phyloP scores from a whole-genome alignment of 1,140 invertebrate species.

The Mercenaria mercenaria region DNA sequence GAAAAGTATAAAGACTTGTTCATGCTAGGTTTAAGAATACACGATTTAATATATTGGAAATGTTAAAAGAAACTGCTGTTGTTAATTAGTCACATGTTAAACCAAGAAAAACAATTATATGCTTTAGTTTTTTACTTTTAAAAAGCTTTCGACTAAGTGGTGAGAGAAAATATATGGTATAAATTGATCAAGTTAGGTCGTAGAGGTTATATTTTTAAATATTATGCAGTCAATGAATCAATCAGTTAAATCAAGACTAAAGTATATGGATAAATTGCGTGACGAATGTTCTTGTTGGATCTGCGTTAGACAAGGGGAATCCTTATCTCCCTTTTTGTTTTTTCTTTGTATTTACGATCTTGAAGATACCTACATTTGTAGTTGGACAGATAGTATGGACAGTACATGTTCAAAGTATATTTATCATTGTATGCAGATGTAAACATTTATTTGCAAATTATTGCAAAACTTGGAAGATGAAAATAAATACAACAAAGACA shows the following conservation, averaged over 20 bases:
- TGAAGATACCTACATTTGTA: too few relatives aligned
- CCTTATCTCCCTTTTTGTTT: too few relatives aligned
- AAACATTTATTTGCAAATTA: neutral
- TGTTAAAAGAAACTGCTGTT: constrained; percentile 10
- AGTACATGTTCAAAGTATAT: too few relatives aligned
- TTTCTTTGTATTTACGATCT: constrained; percentile 27
- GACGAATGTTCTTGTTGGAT: neutral
- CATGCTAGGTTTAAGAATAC: too few relatives aligned
- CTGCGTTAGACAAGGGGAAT: constrained; percentile 48
- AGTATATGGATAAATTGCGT: neutral
- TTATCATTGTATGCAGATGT: neutral
- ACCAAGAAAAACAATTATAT: too few relatives aligned
- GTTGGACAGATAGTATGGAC: too few relatives aligned
- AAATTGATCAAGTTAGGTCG: constrained; percentile 24
- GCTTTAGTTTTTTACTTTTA: constrained; percentile 21
- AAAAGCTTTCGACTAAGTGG: constrained; percentile 41
- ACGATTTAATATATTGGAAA: constrained; percentile 29
- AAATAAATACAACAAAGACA: neutral
- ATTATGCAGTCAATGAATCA: constrained; percentile 34
- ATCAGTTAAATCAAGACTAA: constrained; percentile 44
- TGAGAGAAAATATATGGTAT: too few relatives aligned
- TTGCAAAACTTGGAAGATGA: constrained; percentile 24
- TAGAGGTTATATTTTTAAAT: constrained; percentile 10
- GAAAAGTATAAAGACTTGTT: neutral
- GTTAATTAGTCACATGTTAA: neutral